Evolutionary conservation across 2,113 vertebrate species (phyloP), one percentile per base, ranked within the genome.

Genomic region (Pygathrix nemaeus): DNA sequence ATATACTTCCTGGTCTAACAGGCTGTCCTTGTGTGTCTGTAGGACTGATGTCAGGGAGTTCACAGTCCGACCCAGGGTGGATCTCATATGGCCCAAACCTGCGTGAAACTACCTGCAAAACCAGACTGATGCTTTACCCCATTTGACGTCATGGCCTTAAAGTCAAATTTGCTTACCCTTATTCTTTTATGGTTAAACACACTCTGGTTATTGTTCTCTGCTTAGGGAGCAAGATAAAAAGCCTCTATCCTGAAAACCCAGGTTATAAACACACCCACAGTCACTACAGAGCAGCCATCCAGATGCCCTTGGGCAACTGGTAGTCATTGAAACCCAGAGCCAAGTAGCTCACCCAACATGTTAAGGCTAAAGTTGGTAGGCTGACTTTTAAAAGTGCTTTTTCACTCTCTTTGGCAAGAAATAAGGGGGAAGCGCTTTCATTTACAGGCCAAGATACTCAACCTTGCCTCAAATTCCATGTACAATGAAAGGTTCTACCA

Each of bases 121-220:
- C 48, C 73, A 64, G 80, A 61, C 8, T 2, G 3, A 27, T 16
- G 12, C 20, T 75, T 92, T 82, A 45, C 59, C 55, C 68, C 38
- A 64, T 82, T 94, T 97, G 96, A 97, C 87, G 68, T 97, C 96
- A 96, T 23, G 32, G 73, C 17, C 73, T 86, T 96, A 40, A 89
- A 70, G 52, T 97, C 88, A 97, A 96, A 80, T 96, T 97, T 97
- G 66, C 68, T 96, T 79, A 43, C 73, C 92, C 78, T 92, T n/a
- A 78, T 83, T 92, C 78, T 79, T 90, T 64, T 66, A 88, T 84
- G 81, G 85, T 91, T 96, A 94, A 93, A 78, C 61, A 93, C 55
- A 95, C 94, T 88, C 61, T 88, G 64, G 75, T 94, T 80, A 94
- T 97, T 96, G 78, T 93, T 96, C 90, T 92, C 64, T 95, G 50